Conservation (phyloP, 2,888 invertebrate genomes). For the Heliothis peltigera region DNA sequence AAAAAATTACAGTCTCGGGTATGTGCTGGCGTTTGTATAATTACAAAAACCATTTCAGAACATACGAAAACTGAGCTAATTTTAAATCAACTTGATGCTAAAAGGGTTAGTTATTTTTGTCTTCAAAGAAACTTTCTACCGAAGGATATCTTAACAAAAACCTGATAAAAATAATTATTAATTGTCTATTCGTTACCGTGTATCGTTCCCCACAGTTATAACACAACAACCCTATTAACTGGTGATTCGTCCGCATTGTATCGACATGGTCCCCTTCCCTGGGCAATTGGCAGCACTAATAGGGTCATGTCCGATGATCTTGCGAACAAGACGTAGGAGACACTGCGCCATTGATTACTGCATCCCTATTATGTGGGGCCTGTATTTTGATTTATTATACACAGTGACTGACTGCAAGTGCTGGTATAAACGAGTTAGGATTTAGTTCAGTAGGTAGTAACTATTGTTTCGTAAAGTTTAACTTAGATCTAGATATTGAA, state of each 20-base stretch:
- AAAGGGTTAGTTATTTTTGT: background rate
- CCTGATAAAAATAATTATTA: constrained; percentile 5
- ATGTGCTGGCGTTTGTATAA: no score
- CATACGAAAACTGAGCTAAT: background rate
- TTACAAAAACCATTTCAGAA: no score
- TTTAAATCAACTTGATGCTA: background rate
- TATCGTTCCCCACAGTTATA: constrained; percentile 22
- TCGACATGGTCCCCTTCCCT: constrained; percentile 42
- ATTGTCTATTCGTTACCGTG: constrained; percentile 11
- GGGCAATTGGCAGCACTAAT: constrained; percentile 48
- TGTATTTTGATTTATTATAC: background rate
- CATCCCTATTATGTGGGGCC: constrained; percentile 36
- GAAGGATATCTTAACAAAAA: no score
- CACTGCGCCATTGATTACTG: constrained; percentile 44
- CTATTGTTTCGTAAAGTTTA: background rate
- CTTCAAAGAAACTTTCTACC: background rate
- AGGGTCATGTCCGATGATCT: constrained; percentile 52
- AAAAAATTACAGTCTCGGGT: no score
- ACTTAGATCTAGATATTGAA: no score
- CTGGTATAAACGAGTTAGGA: background rate
- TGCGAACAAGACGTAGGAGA: constrained; percentile 49
- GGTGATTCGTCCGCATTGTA: constrained; percentile 26
- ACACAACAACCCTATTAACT: constrained; percentile 27
- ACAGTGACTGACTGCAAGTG: background rate
- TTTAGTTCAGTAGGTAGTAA: background rate